Conservation (phyloP, 2,113 vertebrate species). For the Clarias batrachus region DNA sequence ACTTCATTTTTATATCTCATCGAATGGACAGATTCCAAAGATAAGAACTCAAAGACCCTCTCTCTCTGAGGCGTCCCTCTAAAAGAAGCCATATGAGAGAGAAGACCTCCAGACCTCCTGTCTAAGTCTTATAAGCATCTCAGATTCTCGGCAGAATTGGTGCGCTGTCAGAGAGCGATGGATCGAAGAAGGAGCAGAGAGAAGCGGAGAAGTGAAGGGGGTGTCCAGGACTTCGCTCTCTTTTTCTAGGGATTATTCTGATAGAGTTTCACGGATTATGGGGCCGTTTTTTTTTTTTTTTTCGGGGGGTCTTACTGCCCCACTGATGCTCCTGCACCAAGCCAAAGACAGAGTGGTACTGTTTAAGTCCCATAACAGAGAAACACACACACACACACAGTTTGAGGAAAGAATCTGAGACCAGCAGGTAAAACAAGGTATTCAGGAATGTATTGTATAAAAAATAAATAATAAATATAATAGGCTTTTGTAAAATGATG, state of each 20-base stretch:
- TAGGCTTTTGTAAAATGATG: background rate
- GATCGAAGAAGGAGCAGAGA: constrained; percentile 55
- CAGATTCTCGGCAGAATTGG: constrained; percentile 64
- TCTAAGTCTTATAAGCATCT: constrained; percentile 56
- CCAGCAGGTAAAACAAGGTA: background rate
- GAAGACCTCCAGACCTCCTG: constrained; percentile 24
- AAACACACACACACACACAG: background rate
- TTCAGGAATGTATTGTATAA: background rate
- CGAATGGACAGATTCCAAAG: constrained; percentile 43
- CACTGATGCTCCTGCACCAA: constrained; percentile 28
- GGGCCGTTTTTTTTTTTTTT: constrained; percentile 56
- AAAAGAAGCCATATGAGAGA: constrained; percentile 11
- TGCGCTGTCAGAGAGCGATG: constrained; percentile 47
- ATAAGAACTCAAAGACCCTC: constrained; percentile 39
- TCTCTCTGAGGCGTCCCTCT: constrained; percentile 5
- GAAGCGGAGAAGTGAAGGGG: constrained; percentile 49
- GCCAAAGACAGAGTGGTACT: constrained; percentile 40
- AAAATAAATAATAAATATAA: background rate
- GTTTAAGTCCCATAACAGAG: constrained; percentile 15
- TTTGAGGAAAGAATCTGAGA: background rate
- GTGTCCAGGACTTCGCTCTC: constrained; percentile 61
- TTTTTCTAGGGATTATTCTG: constrained; percentile 71
- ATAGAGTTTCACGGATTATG: constrained; percentile 76
- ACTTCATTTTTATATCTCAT: constrained; percentile 52
- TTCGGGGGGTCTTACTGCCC: constrained; percentile 58